phyloP scores from a whole-genome alignment of 2,113 vertebrate species.

The Nanorana parkeri region DNA sequence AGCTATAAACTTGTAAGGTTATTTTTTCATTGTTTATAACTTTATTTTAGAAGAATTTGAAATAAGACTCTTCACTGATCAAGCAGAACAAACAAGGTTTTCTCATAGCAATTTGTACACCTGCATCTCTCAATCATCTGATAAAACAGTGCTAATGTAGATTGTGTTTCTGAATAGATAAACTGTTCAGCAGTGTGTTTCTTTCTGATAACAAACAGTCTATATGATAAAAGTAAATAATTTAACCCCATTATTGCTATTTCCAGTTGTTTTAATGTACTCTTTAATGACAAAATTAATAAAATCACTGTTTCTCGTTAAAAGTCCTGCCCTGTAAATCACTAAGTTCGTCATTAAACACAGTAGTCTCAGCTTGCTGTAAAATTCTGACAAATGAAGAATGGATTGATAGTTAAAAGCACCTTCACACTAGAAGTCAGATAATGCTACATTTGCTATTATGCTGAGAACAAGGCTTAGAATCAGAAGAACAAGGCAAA shows the following conservation, averaged over 20 bases:
- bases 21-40: too few species aligned
- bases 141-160: constrained; percentile 7
- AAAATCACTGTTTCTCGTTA: background rate
- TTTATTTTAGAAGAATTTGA: background rate
- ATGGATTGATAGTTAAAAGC: constrained; percentile 14
- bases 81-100: background rate
- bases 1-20: too few species aligned
- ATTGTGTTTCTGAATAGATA: constrained; percentile 8
- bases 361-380: background rate
- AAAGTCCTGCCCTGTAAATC: background rate
- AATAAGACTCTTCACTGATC: background rate
- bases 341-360: constrained; percentile 4
- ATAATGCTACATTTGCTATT: background rate
- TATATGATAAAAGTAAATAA: constrained; percentile 5
- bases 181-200: constrained; percentile 4
- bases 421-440: background rate
- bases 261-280: constrained; percentile 7
- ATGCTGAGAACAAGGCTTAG: background rate
- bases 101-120: background rate
- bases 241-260: background rate
- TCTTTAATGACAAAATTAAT: constrained; percentile 12
- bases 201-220: background rate
- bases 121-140: constrained; percentile 6
- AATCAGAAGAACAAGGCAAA: background rate
- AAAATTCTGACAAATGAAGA: background rate